Evolutionary conservation across 2,797 vertebrate genomes (phyloP).

Genomic region (Muscicapa striata): DNA sequence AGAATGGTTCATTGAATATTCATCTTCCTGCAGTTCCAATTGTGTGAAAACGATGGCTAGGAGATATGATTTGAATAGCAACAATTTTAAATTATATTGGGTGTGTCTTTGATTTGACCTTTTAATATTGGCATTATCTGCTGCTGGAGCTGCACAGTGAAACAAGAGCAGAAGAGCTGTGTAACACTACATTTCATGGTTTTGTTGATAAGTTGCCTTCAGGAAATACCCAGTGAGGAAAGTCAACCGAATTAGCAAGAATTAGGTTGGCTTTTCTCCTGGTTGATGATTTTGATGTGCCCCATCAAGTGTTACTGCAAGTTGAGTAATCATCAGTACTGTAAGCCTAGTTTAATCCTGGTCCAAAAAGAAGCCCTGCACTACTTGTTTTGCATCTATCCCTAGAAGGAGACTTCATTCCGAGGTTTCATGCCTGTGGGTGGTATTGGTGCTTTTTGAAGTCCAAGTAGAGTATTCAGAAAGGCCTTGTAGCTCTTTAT

Average conservation of each 20-base stretch:
- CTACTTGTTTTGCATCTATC: conserved; percentile 62
- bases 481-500: conserved; percentile 68
- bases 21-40: neutral
- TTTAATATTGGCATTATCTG: neutral
- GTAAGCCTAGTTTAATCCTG: conserved; percentile 49
- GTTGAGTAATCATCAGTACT: conserved; percentile 51
- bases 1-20: conserved; percentile 33
- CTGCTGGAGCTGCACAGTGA: conserved; percentile 7
- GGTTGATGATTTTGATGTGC: neutral
- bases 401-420: conserved; percentile 66
- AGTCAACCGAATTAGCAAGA: conserved; percentile 12
- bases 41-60: conserved; percentile 31
- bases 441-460: conserved; percentile 79
- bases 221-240: conserved; percentile 51
- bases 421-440: conserved; percentile 67
- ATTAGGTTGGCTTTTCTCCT: conserved; percentile 62
- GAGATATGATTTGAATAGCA: neutral
- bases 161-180: conserved; percentile 16
- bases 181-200: conserved; percentile 47
- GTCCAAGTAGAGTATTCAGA: conserved; percentile 64
- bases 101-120: conserved; percentile 48
- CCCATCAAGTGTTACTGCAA: conserved; percentile 46
- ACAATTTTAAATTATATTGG: conserved; percentile 7
- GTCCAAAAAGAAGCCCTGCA: conserved; percentile 58
- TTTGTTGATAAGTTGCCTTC: conserved; percentile 58